These are phyloP conservation scores for Thaleichthys pacificus DNA, from an alignment of 2,797 vertebrate genomes.

Conservation along the genomic window DNA sequence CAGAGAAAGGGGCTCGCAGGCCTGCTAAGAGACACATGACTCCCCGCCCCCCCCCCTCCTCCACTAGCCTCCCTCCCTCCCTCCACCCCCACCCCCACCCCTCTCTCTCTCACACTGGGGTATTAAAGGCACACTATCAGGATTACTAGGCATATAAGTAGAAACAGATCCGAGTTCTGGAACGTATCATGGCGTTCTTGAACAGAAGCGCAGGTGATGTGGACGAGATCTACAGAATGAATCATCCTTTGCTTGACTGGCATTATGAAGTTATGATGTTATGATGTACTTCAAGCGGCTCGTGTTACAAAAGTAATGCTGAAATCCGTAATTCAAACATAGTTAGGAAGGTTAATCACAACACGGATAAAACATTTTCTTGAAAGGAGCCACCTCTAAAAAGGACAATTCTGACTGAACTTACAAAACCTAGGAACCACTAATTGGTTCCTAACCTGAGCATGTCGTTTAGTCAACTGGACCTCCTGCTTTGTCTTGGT, in stretches of 20 bases:
- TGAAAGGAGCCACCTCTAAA: not conserved
- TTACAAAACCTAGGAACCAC: not conserved
- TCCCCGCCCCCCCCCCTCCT: not conserved
- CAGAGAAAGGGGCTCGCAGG: not conserved
- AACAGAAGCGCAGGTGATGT: not conserved
- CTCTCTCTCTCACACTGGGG: too few species aligned
- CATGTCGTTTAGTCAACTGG: too few species aligned
- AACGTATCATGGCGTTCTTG: not conserved
- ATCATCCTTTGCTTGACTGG: not conserved
- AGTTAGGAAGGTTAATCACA: slow-evolving; percentile 2
- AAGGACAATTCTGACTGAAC: not conserved
- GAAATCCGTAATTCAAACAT: not conserved
- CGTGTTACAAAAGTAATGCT: not conserved
- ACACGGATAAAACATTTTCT: not conserved
- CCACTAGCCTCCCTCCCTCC: too few species aligned
- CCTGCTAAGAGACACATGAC: slow-evolving; percentile 31
- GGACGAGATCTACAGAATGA: not conserved
- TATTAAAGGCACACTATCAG: not conserved
- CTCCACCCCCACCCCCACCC: too few species aligned
- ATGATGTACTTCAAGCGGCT: not conserved
- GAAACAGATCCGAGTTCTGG: not conserved
- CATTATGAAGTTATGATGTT: not conserved
- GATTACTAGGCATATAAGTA: not conserved
- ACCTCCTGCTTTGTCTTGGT: not conserved
- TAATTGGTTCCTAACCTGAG: not conserved